Conservation (phyloP, 2,888 invertebrate genomes). For the Drosophila kuntzei region DNA sequence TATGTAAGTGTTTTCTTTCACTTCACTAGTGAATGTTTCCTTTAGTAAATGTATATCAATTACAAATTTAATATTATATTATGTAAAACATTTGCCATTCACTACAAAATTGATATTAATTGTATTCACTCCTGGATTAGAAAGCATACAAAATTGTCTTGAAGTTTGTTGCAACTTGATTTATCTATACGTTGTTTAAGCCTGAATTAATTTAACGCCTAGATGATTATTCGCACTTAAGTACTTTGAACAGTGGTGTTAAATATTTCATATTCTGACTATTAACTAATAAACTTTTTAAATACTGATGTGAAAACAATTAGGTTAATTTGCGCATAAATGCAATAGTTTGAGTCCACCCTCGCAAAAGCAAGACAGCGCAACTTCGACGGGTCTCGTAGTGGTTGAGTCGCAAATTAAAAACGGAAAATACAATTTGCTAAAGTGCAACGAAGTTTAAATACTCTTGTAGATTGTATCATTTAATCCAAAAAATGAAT, state of each 20-base stretch:
- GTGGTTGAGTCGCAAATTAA: slow-evolving; percentile 54
- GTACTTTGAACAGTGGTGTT: not conserved
- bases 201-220: not conserved
- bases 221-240: not conserved
- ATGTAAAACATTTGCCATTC: slow-evolving; percentile 4
- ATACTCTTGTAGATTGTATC: slow-evolving; percentile 18
- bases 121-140: slow-evolving; percentile 6
- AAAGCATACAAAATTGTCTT: slow-evolving; percentile 14
- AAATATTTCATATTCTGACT: not conserved
- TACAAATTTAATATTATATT: not conserved
- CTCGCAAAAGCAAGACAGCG: slow-evolving; percentile 4
- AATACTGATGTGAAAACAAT: not conserved
- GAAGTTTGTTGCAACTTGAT: not conserved
- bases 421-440: slow-evolving; percentile 49
- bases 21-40: slow-evolving; percentile 3
- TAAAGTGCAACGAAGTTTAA: slow-evolving; percentile 20
- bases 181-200: not conserved
- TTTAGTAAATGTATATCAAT: slow-evolving; percentile 1
- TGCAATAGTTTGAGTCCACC: not conserved
- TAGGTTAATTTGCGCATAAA: not conserved
- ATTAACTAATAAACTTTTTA: not conserved
- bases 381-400: slow-evolving; percentile 17
- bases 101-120: not conserved
- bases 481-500: not conserved
- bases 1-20: not conserved